Conservation (phyloP, 2,797 vertebrate genomes). For the Hyperoplus immaculatus region DNA sequence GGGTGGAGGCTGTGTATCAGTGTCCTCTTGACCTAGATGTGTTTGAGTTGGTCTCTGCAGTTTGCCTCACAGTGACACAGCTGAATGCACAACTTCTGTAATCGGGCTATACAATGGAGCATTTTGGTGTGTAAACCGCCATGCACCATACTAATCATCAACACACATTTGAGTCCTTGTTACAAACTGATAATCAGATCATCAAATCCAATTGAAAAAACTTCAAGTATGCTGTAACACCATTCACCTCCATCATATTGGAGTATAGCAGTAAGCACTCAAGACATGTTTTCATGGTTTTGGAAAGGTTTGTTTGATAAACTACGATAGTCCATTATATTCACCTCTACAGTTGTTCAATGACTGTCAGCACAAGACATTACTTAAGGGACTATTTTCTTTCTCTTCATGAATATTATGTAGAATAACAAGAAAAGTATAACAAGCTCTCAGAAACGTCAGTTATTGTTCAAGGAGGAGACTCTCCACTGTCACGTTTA, state of each 20-base stretch:
- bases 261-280: not conserved
- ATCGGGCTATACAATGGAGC: conserved; percentile 20
- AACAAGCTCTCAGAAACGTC: not conserved
- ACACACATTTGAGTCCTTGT: not conserved
- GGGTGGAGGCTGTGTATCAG: conserved; percentile 36
- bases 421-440: not conserved
- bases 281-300: not conserved
- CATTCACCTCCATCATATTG: not conserved
- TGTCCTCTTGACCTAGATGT: conserved; percentile 3
- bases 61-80: conserved; percentile 51
- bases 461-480: conserved; percentile 9
- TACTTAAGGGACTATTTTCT: conserved; percentile 5
- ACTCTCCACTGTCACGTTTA: not conserved
- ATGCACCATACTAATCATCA: not conserved
- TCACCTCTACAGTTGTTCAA: fast-evolving
- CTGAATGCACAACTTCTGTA: conserved; percentile 54
- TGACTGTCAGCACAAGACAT: not conserved
- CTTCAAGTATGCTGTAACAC: not conserved
- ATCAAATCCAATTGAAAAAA: not conserved
- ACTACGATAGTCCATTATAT: not conserved
- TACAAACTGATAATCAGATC: not conserved
- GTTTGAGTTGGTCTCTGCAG: conserved; percentile 54
- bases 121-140: conserved; percentile 34
- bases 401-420: not conserved
- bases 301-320: not conserved